phyloP scores from a whole-genome alignment of 2,797 vertebrate genomes.

The Parauchenoglanis punctatus region DNA sequence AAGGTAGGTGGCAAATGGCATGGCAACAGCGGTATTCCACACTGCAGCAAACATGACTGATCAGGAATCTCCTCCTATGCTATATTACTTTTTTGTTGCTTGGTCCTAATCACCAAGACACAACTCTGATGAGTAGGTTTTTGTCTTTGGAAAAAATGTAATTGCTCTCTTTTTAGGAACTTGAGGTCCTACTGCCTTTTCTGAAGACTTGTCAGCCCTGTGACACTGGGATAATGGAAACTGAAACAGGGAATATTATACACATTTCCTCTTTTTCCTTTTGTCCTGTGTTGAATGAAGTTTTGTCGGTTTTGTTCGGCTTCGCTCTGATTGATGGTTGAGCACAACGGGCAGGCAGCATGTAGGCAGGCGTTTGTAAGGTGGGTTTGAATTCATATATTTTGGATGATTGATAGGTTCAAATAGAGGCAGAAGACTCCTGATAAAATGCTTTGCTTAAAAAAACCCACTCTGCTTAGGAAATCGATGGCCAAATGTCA shows the following conservation, averaged over 20 bases:
- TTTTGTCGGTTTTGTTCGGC: constrained; percentile 34
- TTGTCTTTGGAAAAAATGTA: background rate
- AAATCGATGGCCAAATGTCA: constrained; percentile 2
- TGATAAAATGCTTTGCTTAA: background rate
- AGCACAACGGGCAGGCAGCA: background rate
- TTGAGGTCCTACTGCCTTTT: background rate
- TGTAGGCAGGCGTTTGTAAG: constrained; percentile 14
- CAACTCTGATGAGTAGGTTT: background rate
- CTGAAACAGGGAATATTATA: constrained; percentile 16
- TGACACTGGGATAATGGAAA: constrained; percentile 25
- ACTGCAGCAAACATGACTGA: background rate
- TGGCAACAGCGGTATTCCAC: background rate
- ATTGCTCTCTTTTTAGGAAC: background rate
- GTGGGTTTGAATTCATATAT: constrained; percentile 4
- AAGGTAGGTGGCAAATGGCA: background rate
- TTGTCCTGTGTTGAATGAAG: constrained; percentile 20
- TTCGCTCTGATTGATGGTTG: constrained; percentile 10
- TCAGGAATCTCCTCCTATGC: background rate
- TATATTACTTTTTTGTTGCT: background rate
- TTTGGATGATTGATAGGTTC: constrained; percentile 10
- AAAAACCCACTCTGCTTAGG: background rate
- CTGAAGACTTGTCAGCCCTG: constrained; percentile 10
- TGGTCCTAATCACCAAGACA: constrained; percentile 2
- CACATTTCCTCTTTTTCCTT: constrained; percentile 21
- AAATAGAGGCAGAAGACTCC: background rate